Conservation (phyloP, 2,113 vertebrate genomes). For the Paedocypris sp. region DNA sequence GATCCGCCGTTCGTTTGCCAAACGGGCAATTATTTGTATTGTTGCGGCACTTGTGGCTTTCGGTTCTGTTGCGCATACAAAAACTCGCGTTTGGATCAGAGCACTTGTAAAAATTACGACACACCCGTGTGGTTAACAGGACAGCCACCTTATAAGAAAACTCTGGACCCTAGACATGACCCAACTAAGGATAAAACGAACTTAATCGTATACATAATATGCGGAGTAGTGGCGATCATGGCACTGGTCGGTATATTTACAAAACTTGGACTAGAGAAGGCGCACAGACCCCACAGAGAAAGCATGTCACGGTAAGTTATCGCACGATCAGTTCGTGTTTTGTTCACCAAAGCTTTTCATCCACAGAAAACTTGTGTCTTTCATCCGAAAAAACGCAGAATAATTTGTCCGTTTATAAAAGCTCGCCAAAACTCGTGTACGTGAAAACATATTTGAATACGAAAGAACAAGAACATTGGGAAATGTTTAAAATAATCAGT, state of each 20-base stretch:
- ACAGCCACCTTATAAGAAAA: conserved; percentile 82
- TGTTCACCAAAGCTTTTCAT: too few species aligned
- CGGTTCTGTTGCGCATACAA: conserved; percentile 95
- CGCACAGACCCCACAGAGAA: conserved; percentile 92
- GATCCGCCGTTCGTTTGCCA: conserved; percentile 94
- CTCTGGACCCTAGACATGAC: conserved; percentile 72
- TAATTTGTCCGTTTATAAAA: too few species aligned
- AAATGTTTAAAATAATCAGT: too few species aligned
- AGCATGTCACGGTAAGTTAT: conserved; percentile 87
- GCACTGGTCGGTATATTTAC: conserved; percentile 99
- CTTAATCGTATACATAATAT: conserved; percentile 97
- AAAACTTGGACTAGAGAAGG: conserved; percentile 94
- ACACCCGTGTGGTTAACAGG: conserved; percentile 86
- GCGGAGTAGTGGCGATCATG: conserved; percentile 98
- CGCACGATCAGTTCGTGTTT: not conserved
- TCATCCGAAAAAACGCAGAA: too few species aligned
- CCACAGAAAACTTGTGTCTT: too few species aligned
- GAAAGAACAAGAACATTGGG: too few species aligned
- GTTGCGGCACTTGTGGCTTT: conserved; percentile 99
- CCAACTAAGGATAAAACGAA: conserved; percentile 97
- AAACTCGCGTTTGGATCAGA: conserved; percentile 86
- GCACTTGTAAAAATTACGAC: conserved; percentile 91
- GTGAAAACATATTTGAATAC: too few species aligned
- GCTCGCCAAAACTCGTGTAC: too few species aligned
- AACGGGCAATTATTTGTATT: conserved; percentile 91